phyloP scores from a whole-genome alignment of 2,888 invertebrate genomes.

The Rotaria macrura region DNA sequence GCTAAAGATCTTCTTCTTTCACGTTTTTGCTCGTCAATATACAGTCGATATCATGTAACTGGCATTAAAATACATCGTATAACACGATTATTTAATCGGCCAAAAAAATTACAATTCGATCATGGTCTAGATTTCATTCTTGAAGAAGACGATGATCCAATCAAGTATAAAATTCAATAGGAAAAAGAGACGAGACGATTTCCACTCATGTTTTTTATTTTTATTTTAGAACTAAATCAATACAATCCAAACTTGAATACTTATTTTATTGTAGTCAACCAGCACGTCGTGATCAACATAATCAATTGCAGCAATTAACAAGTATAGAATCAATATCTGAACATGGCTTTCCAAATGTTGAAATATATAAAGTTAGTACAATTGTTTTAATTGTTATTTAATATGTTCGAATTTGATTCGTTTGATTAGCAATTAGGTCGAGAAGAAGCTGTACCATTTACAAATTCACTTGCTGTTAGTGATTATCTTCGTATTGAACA shows the following conservation, averaged over 20 bases:
- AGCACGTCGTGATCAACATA: slow-evolving; percentile 41
- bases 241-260: slow-evolving; percentile 42
- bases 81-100: slow-evolving; percentile 45
- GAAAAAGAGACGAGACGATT: no score
- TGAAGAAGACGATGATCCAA: slow-evolving; percentile 41
- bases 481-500: slow-evolving; percentile 30
- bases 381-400: background rate
- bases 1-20: slow-evolving; percentile 48
- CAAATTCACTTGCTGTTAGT: slow-evolving; percentile 26
- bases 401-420: no score
- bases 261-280: slow-evolving; percentile 48
- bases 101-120: slow-evolving; percentile 44
- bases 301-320: slow-evolving; percentile 41
- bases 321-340: slow-evolving; percentile 36
- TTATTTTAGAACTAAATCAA: slow-evolving; percentile 21
- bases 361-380: slow-evolving; percentile 40
- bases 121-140: slow-evolving; percentile 39
- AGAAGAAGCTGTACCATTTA: slow-evolving; percentile 28
- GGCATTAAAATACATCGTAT: slow-evolving; percentile 46
- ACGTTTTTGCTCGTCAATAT: slow-evolving; percentile 48
- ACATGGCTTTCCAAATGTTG: slow-evolving; percentile 45
- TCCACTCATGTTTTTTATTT: background rate
- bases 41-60: slow-evolving; percentile 40
- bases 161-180: background rate
- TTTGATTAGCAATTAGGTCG: slow-evolving; percentile 2